Percentiles rank a stretch among this genome's conserved stretches.
Evolutionary conservation across 2,113 vertebrate species (phyloP).

Genomic region (Natator depressus): DNA sequence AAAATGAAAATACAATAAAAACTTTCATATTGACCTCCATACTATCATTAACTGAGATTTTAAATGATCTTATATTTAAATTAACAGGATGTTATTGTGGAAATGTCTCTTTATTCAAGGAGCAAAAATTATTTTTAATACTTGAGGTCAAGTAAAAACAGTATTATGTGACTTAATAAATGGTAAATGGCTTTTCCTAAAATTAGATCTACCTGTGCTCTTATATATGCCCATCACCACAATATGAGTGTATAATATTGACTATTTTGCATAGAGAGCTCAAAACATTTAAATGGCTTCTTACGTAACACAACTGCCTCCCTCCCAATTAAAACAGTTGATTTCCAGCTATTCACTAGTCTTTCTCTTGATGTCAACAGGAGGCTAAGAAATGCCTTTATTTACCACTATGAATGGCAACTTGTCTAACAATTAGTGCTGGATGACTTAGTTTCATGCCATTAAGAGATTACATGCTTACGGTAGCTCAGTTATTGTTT

Average conservation of each 20-base stretch:
- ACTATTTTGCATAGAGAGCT: neutral
- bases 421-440: accelerated
- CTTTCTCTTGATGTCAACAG: neutral
- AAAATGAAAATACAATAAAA: neutral
- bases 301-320: accelerated
- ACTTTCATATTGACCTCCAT: neutral
- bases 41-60: neutral
- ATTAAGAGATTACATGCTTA: neutral
- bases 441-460: accelerated
- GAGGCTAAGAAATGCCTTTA: neutral
- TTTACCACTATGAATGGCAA: accelerated
- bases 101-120: neutral
- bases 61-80: neutral
- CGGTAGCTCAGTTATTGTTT: neutral
- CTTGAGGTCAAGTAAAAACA: neutral
- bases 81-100: neutral
- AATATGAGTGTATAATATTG: neutral
- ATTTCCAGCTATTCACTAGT: neutral
- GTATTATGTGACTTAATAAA: neutral
- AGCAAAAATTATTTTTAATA: neutral
- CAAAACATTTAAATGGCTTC: neutral
- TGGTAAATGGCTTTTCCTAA: neutral
- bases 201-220: accelerated
- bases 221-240: accelerated
- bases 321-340: neutral